These are phyloP conservation scores for Syrmaticus mikado DNA, from an alignment of 2,113 vertebrate genomes.

Conservation along the genomic window DNA sequence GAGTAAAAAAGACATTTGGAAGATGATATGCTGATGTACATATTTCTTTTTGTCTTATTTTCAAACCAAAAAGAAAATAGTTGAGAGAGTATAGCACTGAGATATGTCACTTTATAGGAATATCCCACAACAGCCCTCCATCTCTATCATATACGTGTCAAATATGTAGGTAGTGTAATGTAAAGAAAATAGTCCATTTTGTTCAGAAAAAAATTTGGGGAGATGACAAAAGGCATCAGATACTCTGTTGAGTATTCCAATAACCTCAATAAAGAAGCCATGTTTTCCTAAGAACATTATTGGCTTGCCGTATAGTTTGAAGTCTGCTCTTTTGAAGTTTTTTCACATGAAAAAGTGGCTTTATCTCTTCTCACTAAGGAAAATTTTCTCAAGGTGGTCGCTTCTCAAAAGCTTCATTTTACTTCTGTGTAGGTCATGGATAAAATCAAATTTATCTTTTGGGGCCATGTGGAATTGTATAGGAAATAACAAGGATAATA, in stretches of 20 bases:
- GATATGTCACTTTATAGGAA: neutral
- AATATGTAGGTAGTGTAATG: neutral
- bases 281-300: neutral
- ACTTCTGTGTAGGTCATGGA: neutral
- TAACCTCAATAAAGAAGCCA: neutral
- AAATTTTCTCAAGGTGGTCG: neutral
- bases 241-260: neutral
- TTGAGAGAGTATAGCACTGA: neutral
- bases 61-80: neutral
- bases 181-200: neutral
- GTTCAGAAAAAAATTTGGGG: neutral
- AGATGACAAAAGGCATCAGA: neutral
- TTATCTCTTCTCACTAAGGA: neutral
- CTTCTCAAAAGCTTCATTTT: neutral
- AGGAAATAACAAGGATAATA: neutral
- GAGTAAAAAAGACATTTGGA: neutral
- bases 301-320: neutral
- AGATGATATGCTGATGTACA: neutral
- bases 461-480: neutral
- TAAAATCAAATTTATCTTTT: neutral
- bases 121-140: neutral
- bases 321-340: neutral
- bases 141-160: neutral
- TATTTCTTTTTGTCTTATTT: neutral
- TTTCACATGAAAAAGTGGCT: neutral